Percentiles rank a stretch among this genome's conserved stretches.
phyloP scores from a whole-genome alignment of 2,113 vertebrate species.

The Etheostoma cragini region DNA sequence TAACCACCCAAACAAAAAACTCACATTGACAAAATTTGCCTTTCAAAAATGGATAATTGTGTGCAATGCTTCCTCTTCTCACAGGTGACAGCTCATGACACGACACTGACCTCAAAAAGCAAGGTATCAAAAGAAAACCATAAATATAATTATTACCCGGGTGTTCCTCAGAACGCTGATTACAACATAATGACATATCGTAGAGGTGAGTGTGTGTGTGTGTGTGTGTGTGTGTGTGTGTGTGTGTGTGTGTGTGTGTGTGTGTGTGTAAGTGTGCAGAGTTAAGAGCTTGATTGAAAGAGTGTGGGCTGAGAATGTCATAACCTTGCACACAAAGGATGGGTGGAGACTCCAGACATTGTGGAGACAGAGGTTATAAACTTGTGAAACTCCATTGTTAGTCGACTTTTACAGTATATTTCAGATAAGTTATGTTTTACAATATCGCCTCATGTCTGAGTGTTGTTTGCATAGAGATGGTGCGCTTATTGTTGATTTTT shows the following conservation, averaged over 20 bases:
- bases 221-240: conserved; percentile 42
- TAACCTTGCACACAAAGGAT: conserved; percentile 69
- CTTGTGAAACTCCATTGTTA: conserved; percentile 56
- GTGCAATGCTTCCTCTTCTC: neutral
- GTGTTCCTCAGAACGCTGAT: conserved; percentile 22
- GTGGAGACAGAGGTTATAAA: conserved; percentile 79
- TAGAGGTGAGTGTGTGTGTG: conserved; percentile 40
- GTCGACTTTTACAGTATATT: conserved; percentile 36
- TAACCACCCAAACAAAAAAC: conserved; percentile 17
- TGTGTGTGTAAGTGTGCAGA: conserved; percentile 37
- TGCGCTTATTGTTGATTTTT: neutral
- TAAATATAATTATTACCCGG: conserved; percentile 48
- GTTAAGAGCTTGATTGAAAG: conserved; percentile 60
- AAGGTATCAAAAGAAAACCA: conserved; percentile 35
- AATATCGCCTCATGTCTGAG: neutral
- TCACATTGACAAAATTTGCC: neutral
- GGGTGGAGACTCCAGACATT: conserved; percentile 78
- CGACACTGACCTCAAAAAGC: conserved; percentile 2
- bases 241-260: conserved; percentile 43
- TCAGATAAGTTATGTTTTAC: conserved; percentile 62
- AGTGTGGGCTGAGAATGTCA: conserved; percentile 67
- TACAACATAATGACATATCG: conserved; percentile 50
- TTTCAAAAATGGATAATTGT: neutral
- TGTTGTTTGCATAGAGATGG: conserved; percentile 6
- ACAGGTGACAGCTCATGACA: conserved; percentile 41